Percentiles rank a stretch among this genome's conserved stretches.
Conservation (phyloP, 1,140 invertebrate genomes). For the Drosophila guanche region DNA sequence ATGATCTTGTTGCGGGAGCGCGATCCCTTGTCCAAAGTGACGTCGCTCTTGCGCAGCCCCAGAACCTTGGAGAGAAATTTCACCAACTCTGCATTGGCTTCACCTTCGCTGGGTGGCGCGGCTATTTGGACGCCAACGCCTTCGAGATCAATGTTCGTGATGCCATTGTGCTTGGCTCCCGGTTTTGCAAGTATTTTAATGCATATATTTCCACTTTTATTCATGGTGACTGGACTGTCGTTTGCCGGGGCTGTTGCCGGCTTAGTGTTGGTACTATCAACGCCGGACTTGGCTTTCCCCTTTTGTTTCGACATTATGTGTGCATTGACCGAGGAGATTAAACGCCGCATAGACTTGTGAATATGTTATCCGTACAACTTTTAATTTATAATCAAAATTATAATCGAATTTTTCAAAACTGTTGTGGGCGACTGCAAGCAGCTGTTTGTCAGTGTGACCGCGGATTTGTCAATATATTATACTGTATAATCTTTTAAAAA, state of each 20-base stretch:
- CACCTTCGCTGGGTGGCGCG: constrained; percentile 91
- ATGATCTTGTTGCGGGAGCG: constrained; percentile 82
- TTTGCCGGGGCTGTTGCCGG: constrained; percentile 16
- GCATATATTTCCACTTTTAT: constrained; percentile 87
- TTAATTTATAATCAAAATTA: not conserved
- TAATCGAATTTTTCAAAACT: constrained; percentile 1
- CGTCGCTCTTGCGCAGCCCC: constrained; percentile 88
- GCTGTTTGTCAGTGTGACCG: constrained; percentile 30
- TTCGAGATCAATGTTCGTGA: constrained; percentile 86
- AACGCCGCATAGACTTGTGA: constrained; percentile 49
- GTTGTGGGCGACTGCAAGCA: constrained; percentile 12
- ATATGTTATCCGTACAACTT: constrained; percentile 12
- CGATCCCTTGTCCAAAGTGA: constrained; percentile 86
- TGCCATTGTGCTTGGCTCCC: constrained; percentile 89
- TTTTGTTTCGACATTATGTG: constrained; percentile 75
- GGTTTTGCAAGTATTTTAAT: constrained; percentile 90
- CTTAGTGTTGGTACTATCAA: constrained; percentile 15
- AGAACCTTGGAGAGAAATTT: constrained; percentile 89
- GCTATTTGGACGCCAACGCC: constrained; percentile 87
- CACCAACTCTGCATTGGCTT: constrained; percentile 90
- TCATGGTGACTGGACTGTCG: constrained; percentile 84
- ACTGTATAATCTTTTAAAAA: not conserved
- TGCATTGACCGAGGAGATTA: constrained; percentile 31
- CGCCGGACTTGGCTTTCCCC: constrained; percentile 55
- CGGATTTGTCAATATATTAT: not conserved